A percentile compares a stretch with the other conserved stretches of the same genome.
Conservation (phyloP, 2,888 invertebrate genomes). For the Scotopteryx bipunctaria region DNA sequence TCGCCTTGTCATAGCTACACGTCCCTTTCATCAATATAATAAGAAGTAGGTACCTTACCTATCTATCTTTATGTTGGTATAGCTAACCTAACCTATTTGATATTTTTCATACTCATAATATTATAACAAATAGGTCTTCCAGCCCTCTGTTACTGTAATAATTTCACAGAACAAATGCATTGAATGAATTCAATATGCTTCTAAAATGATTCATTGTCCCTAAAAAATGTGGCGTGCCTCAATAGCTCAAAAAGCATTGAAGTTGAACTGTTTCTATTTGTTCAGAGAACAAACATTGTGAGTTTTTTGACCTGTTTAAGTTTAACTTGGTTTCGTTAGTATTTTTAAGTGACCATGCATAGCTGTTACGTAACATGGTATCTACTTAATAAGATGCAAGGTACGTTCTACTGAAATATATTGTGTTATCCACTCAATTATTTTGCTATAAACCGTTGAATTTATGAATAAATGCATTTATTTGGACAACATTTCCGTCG, state of each 20-base stretch:
- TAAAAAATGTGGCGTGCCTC: background rate
- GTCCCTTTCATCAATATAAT: too few relatives aligned
- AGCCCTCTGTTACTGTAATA: too few relatives aligned
- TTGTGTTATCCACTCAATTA: slow-evolving; percentile 16
- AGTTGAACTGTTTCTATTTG: slow-evolving; percentile 21
- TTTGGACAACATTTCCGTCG: slow-evolving; percentile 5
- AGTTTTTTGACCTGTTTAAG: slow-evolving; percentile 32
- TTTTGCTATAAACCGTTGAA: slow-evolving; percentile 23
- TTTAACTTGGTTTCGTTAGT: slow-evolving; percentile 27
- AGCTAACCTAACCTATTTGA: too few relatives aligned
- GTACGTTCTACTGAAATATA: slow-evolving; percentile 9
- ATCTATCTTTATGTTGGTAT: too few relatives aligned
- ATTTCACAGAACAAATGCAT: too few relatives aligned
- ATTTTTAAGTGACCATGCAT: slow-evolving; percentile 14
- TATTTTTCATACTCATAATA: too few relatives aligned
- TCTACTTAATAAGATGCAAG: slow-evolving; percentile 10
- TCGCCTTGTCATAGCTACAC: too few relatives aligned
- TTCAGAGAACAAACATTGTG: slow-evolving; percentile 29
- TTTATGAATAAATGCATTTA: slow-evolving; percentile 20
- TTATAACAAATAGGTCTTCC: too few relatives aligned
- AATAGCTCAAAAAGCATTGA: slow-evolving; percentile 7
- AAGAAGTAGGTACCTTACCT: too few relatives aligned
- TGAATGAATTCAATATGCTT: too few relatives aligned
- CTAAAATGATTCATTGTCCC: background rate
- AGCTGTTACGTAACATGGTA: slow-evolving; percentile 8